Percentiles rank a stretch among this genome's conserved stretches.
Evolutionary conservation across 1,140 invertebrate genomes (phyloP).

Genomic region (Drosophila miranda): DNA sequence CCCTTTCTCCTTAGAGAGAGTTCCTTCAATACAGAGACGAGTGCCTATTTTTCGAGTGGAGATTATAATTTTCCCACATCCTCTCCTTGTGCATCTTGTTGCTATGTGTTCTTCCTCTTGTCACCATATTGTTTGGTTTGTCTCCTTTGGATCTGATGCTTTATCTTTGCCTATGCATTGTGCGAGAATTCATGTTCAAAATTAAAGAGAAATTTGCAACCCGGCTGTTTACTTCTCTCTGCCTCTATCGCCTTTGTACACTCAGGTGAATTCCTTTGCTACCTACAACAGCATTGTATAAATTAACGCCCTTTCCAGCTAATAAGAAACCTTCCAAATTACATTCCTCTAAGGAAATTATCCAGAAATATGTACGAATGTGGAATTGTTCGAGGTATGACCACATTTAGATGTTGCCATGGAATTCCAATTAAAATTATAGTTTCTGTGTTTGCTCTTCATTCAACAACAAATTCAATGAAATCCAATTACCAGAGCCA

Average conservation of each 20-base stretch:
- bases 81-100: constrained; percentile 7
- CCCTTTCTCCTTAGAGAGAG: too few species aligned
- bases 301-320: constrained; percentile 2
- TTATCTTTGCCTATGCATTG: neutral
- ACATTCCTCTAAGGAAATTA: constrained; percentile 13
- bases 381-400: neutral
- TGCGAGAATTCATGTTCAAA: neutral
- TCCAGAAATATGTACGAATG: neutral
- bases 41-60: too few species aligned
- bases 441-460: constrained; percentile 18
- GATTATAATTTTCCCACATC: too few species aligned
- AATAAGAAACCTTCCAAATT: constrained; percentile 32
- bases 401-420: neutral
- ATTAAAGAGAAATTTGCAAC: constrained; percentile 15
- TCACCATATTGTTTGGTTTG: constrained; percentile 2
- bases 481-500: constrained; percentile 29
- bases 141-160: constrained; percentile 2
- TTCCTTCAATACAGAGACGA: too few species aligned
- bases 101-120: neutral
- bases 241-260: too few species aligned
- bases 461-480: constrained; percentile 24
- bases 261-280: constrained; percentile 1
- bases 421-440: constrained; percentile 21
- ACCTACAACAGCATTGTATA: neutral
- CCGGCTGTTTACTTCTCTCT: neutral